phyloP scores from a whole-genome alignment of 2,888 invertebrate species.

The Protonemura montana region DNA sequence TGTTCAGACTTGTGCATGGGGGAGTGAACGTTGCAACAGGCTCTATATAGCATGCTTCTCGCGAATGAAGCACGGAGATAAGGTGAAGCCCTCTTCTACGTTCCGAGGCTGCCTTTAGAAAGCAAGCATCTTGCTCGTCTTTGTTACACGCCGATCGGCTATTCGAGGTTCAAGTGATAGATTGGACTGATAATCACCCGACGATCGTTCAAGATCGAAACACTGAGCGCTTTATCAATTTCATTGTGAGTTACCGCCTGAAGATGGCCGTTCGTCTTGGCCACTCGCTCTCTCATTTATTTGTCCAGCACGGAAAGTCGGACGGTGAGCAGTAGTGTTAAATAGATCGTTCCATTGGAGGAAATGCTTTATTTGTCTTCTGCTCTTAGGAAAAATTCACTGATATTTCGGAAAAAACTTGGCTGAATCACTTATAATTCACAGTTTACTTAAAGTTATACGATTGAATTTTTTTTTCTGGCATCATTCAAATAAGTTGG shows the following conservation, averaged over 20 bases:
- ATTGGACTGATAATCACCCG: neutral
- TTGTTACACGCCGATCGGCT: neutral
- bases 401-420: too few species aligned
- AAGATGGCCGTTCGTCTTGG: neutral
- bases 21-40: neutral
- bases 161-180: constrained; percentile 5
- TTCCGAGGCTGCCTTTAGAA: neutral
- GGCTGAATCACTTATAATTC: too few species aligned
- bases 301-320: neutral
- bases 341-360: neutral
- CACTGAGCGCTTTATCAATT: neutral
- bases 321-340: neutral
- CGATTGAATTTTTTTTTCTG: too few species aligned
- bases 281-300: neutral
- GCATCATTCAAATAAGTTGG: too few species aligned
- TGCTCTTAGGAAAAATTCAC: too few species aligned
- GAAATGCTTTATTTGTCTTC: neutral
- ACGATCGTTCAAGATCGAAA: neutral
- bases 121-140: neutral
- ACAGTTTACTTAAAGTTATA: too few species aligned
- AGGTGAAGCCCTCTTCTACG: neutral
- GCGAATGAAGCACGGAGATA: neutral
- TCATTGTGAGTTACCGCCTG: neutral
- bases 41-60: neutral
- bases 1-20: neutral